Conservation (phyloP, 2,888 invertebrate species). For the Physocephala rufipes region DNA sequence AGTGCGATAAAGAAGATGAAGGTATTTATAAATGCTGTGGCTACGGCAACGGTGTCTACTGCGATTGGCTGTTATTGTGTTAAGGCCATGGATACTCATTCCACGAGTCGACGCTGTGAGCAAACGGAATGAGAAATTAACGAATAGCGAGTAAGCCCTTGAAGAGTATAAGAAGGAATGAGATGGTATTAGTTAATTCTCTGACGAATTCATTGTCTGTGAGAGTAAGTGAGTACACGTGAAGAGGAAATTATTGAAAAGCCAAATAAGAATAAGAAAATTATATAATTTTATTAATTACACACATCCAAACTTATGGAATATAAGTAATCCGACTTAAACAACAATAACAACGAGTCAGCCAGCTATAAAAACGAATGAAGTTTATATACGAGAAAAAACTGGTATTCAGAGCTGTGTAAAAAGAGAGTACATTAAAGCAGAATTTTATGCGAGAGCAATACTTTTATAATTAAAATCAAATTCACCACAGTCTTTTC, state of each 20-base stretch:
- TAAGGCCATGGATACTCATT: neutral
- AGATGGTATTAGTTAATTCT: neutral
- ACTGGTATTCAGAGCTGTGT: constrained; percentile 16
- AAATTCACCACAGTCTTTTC: constrained; percentile 22
- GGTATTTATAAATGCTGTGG: no score
- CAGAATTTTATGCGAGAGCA: neutral
- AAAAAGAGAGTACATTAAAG: constrained; percentile 1
- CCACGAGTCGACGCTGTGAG: neutral
- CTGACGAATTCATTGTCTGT: neutral
- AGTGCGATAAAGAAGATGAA: no score
- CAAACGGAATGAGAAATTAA: constrained; percentile 16
- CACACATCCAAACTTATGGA: constrained; percentile 28
- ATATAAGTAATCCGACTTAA: constrained; percentile 3
- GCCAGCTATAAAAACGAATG: neutral
- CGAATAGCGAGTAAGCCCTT: neutral
- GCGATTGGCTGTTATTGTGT: constrained; percentile 52
- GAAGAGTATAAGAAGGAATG: neutral
- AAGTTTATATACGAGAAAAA: neutral
- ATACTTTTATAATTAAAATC: no score
- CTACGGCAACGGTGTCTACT: neutral
- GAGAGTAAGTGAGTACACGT: constrained; percentile 30
- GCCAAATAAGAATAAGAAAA: constrained; percentile 27
- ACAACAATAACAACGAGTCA: neutral
- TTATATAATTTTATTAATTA: constrained; percentile 41
- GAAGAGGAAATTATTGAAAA: constrained; percentile 15